Conservation (phyloP, 2,113 vertebrate species). For the Crypturellus undulatus region DNA sequence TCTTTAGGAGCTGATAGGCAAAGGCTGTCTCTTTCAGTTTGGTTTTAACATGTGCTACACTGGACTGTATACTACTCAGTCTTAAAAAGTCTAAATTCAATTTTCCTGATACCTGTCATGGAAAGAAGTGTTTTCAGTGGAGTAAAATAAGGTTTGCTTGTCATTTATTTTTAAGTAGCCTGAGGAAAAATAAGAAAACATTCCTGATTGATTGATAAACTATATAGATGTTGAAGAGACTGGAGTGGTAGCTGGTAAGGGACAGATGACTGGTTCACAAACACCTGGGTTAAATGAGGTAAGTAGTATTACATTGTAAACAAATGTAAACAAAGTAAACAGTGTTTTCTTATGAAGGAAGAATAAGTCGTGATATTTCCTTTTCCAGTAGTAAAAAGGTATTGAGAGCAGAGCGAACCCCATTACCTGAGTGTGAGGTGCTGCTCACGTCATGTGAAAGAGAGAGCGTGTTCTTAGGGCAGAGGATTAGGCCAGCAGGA, state of each 20-base stretch:
- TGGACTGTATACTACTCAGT: neutral
- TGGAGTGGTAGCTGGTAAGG: neutral
- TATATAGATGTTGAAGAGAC: neutral
- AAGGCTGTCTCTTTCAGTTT: neutral
- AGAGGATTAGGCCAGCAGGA: neutral
- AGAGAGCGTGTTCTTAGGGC: neutral
- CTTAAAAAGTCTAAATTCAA: neutral
- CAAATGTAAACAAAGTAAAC: no score
- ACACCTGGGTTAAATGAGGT: neutral
- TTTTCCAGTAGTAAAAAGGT: neutral
- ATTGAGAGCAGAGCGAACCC: neutral
- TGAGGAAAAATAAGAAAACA: no score
- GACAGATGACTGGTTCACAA: neutral
- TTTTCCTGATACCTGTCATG: no score
- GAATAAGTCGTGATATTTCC: neutral
- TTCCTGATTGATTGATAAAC: no score
- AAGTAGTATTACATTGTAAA: neutral
- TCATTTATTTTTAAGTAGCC: no score
- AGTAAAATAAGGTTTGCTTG: no score
- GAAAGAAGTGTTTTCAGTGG: no score
- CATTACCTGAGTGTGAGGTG: neutral
- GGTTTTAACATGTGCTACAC: neutral
- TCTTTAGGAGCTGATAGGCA: neutral
- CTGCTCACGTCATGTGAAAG: neutral
- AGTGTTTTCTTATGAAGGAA: neutral